A percentile compares a stretch with the other conserved stretches of the same genome.
Evolutionary conservation across 2,888 invertebrate genomes (phyloP).

Genomic region (Prosopocoilus inquinatus): DNA sequence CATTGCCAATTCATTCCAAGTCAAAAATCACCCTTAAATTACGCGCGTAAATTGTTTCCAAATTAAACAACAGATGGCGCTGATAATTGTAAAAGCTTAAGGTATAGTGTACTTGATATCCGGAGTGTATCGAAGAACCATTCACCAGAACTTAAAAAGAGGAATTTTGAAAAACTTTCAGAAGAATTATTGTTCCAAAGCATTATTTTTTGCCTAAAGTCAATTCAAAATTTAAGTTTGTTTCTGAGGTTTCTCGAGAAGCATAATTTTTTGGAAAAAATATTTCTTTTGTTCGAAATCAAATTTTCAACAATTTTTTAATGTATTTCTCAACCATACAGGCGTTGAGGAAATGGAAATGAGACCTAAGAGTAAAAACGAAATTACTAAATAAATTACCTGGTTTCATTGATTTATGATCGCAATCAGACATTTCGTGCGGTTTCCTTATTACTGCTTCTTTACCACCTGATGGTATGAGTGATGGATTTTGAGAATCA

Average conservation of each 20-base stretch:
- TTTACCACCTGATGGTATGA: constrained; percentile 46
- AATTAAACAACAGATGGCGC: no score
- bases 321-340: constrained; percentile 41
- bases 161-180: not conserved
- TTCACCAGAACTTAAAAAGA: no score
- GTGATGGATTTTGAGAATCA: constrained; percentile 12
- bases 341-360: constrained; percentile 47
- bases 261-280: constrained; percentile 13
- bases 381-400: constrained; percentile 32
- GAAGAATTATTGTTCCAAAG: not conserved
- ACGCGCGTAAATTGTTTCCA: no score
- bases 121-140: no score
- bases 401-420: constrained; percentile 58
- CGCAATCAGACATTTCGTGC: constrained; percentile 68
- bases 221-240: constrained; percentile 10
- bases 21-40: no score
- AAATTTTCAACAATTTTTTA: constrained; percentile 45
- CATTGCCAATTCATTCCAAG: no score
- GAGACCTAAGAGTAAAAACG: constrained; percentile 14
- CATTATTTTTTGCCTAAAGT: not conserved
- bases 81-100: no score
- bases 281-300: constrained; percentile 32
- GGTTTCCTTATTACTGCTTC: constrained; percentile 56
- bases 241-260: constrained; percentile 3
- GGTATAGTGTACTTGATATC: no score